These are phyloP conservation scores for Oreochromis spilurus DNA, from an alignment of 2,113 vertebrate species.

Conservation along the genomic window DNA sequence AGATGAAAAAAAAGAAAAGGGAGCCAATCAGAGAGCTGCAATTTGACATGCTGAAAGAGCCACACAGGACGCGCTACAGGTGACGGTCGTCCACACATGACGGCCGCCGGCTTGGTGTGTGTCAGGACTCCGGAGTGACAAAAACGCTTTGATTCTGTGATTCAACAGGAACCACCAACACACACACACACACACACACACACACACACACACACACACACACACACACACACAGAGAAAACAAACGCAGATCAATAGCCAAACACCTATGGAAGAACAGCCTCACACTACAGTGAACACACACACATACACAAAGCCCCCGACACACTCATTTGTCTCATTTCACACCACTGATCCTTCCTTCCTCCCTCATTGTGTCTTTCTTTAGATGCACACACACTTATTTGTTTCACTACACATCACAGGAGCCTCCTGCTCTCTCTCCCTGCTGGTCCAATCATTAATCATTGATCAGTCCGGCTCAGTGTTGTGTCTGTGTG, in stretches of 20 bases:
- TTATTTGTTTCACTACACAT: not conserved
- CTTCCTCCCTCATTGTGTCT: constrained; percentile 42
- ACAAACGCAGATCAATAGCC: not conserved
- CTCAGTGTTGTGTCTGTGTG: not conserved
- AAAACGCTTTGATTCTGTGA: constrained; percentile 24
- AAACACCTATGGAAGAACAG: not conserved
- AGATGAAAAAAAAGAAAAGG: not conserved
- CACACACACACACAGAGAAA: not conserved
- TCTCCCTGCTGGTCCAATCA: constrained; percentile 36
- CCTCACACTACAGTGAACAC: not conserved
- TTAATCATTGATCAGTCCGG: constrained; percentile 40
- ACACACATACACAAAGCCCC: not conserved
- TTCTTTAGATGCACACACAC: not conserved
- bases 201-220: not conserved
- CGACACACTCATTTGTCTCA: constrained; percentile 47
- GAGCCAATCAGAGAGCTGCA: not conserved
- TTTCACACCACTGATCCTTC: constrained; percentile 47
- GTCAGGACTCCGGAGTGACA: not conserved
- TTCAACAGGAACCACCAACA: not conserved
- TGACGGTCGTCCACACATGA: not conserved
- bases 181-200: constrained; percentile 2
- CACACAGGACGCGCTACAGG: not conserved
- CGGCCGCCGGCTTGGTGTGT: not conserved
- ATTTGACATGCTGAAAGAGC: not conserved
- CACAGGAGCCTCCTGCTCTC: not conserved